Evolutionary conservation across 2,888 invertebrate species (phyloP), one percentile per base, ranked within the genome.

Genomic region (Nematopogon swammerdamellus): DNA sequence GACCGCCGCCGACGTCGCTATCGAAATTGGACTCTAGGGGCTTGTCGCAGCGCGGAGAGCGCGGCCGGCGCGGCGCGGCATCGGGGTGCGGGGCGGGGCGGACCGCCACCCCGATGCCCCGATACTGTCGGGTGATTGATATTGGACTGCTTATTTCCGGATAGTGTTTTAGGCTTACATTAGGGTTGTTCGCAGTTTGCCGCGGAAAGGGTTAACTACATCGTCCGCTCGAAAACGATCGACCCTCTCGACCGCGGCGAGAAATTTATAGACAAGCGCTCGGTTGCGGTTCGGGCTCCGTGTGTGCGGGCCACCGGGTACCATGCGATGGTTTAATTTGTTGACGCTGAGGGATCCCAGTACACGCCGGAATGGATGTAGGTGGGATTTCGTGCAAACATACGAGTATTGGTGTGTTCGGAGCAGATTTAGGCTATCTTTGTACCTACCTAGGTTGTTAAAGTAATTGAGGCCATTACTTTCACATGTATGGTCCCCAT

Each of bases 121-220:
- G 29, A n/a, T n/a, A 44, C n/a, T 47, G 36, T 50, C 48, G 20
- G 43, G 43, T 50, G 50, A 50, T 50, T 50, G 50, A 50, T 50
- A 50, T 50, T 43, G 50, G 45, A 29, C 29, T 29, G 47, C 47
- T 44, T 50, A 50, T 50, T 50, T 50, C 50, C 45, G 29, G 45
- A 49, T 45, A 45, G 36, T 49, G 45, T 49, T 45, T 45, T 14
- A 36, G 36, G 36, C 36, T 25, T 25, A 25, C 25, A 36, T 36
- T 36, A 36, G 36, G 36, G 36, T 36, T 36, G 36, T 36, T 36
- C 36, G 14, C 14, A 36, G 36, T 36, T 36, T 36, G 14, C 11
- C 36, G 14, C 36, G 36, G 14, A 14, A 36, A 14, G 36, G 14
- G 8, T 36, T 14, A 36, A 36, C 8, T 25, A 25, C 25, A 25